phyloP scores from a whole-genome alignment of 1,140 invertebrate genomes.

The Vanessa atalanta region DNA sequence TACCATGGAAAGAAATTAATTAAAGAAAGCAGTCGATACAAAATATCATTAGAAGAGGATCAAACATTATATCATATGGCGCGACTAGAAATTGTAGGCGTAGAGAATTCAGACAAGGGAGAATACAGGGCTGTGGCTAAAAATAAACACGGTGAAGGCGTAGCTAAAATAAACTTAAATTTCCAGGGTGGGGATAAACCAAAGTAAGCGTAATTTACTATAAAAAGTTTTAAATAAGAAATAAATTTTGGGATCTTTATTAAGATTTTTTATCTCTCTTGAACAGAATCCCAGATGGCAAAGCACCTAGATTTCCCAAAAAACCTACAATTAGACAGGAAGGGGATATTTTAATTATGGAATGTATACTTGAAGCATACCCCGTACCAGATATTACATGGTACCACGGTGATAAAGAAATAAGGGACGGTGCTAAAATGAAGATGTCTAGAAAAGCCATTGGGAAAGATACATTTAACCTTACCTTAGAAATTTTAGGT shows the following conservation, averaged over 20 bases:
- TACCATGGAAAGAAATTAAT: slow-evolving; percentile 91
- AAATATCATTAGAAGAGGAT: slow-evolving; percentile 90
- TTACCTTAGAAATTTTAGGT: slow-evolving; percentile 95
- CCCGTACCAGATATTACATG: slow-evolving; percentile 97
- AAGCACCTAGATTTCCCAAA: slow-evolving; percentile 97
- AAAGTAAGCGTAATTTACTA: slow-evolving; percentile 84
- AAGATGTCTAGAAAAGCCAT: slow-evolving; percentile 92
- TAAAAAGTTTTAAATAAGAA: background rate
- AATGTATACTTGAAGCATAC: slow-evolving; percentile 96
- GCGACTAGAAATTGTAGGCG: slow-evolving; percentile 90
- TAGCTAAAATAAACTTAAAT: slow-evolving; percentile 97
- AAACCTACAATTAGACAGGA: slow-evolving; percentile 98
- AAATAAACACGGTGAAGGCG: slow-evolving; percentile 95
- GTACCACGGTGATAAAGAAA: slow-evolving; percentile 93
- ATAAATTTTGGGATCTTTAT: slow-evolving; percentile 5
- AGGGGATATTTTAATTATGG: slow-evolving; percentile 96
- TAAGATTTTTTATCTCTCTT: slow-evolving; percentile 49
- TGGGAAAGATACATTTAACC: slow-evolving; percentile 93
- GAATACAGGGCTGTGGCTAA: slow-evolving; percentile 96
- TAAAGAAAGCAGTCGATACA: slow-evolving; percentile 88
- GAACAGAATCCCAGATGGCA: slow-evolving; percentile 95
- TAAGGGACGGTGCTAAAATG: slow-evolving; percentile 89
- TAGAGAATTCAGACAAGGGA: slow-evolving; percentile 92
- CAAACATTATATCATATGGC: slow-evolving; percentile 94
- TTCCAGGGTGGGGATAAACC: slow-evolving; percentile 94